phyloP scores from a whole-genome alignment of 2,888 invertebrate species.

The Limnephilus auricula region DNA sequence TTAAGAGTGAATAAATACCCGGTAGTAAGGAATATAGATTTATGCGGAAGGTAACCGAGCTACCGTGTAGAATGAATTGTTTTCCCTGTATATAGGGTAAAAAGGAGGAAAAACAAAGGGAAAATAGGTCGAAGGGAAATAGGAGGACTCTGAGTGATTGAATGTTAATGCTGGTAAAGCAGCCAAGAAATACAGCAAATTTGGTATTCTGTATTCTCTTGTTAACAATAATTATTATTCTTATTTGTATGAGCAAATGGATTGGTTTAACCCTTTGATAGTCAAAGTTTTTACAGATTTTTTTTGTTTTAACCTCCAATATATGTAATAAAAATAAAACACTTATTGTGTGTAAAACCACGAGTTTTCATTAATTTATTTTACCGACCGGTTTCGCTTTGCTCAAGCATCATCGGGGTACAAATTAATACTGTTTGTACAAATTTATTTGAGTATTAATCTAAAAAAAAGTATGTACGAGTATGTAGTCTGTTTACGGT shows the following conservation, averaged over 20 bases:
- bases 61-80: not conserved
- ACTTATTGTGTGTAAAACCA: too few species aligned
- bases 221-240: not conserved
- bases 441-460: too few species aligned
- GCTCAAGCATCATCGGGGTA: too few species aligned
- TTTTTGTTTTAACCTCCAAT: too few species aligned
- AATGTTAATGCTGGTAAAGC: not conserved
- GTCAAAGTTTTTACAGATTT: not conserved
- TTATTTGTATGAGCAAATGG: not conserved
- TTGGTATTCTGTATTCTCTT: not conserved
- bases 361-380: too few species aligned
- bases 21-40: not conserved
- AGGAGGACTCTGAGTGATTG: not conserved
- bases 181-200: not conserved
- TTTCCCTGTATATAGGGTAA: not conserved
- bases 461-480: too few species aligned
- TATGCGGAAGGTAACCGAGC: not conserved
- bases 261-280: not conserved
- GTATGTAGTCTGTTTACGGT: too few species aligned
- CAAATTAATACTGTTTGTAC: too few species aligned
- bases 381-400: too few species aligned
- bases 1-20: not conserved
- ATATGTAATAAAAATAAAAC: too few species aligned
- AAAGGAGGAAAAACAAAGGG: not conserved
- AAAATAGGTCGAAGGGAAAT: not conserved